Percentiles rank a stretch among this genome's conserved stretches.
phyloP scores from a whole-genome alignment of 2,888 invertebrate species.

The Nemurella pictetii region DNA sequence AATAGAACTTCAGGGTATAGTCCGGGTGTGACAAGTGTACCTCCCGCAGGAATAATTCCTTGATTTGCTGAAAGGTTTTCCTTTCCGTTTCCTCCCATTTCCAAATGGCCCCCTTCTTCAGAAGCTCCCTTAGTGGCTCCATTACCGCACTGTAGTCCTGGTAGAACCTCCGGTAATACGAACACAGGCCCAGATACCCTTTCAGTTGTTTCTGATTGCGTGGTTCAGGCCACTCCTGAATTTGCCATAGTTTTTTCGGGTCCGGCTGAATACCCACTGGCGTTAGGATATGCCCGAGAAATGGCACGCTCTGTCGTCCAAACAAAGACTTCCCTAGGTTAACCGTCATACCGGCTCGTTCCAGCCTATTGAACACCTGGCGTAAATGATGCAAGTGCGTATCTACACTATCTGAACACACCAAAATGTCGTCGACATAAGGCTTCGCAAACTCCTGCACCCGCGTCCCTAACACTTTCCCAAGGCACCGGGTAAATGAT shows the following conservation, averaged over 20 bases:
- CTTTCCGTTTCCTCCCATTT: background rate
- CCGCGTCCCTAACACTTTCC: background rate
- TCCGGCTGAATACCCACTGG: background rate
- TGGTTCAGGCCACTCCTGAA: background rate
- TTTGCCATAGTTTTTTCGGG: background rate
- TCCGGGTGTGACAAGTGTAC: background rate
- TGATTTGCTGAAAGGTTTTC: background rate
- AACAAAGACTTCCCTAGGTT: background rate
- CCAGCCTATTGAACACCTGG: no score
- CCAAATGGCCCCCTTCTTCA: background rate
- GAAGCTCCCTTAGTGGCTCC: background rate
- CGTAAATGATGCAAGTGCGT: no score
- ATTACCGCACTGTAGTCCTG: background rate
- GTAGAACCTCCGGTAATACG: background rate
- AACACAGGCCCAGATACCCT: background rate
- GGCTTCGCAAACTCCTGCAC: background rate
- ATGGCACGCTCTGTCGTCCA: background rate
- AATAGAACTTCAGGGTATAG: no score
- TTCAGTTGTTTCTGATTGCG: background rate
- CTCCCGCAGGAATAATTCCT: background rate
- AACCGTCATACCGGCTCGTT: background rate
- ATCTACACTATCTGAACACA: no score
- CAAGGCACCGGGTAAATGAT: background rate
- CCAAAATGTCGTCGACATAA: slow-evolving; percentile 1
- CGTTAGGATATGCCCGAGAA: background rate